A percentile compares a stretch with the other conserved stretches of the same genome.
These are phyloP conservation scores for Paramormyrops kingsleyae DNA, from an alignment of 2,113 vertebrate genomes.

Conservation along the genomic window DNA sequence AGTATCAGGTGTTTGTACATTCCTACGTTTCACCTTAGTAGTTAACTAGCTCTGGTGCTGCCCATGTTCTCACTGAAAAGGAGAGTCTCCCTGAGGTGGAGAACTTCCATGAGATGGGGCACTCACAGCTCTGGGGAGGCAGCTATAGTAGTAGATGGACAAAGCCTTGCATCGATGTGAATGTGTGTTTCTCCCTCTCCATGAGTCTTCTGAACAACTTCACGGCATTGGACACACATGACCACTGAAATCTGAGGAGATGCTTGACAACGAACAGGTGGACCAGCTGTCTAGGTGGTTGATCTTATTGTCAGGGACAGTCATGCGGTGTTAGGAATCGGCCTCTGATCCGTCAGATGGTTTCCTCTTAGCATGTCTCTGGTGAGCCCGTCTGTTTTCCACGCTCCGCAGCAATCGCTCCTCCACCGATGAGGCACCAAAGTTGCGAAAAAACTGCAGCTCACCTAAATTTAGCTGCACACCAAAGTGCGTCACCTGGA, in stretches of 20 bases:
- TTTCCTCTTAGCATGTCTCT: neutral
- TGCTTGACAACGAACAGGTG: neutral
- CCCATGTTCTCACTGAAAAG: neutral
- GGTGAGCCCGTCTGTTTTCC: neutral
- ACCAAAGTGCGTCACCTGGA: neutral
- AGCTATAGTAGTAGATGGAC: neutral
- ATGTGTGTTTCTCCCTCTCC: neutral
- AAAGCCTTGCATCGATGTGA: neutral
- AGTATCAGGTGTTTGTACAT: neutral
- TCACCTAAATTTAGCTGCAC: neutral
- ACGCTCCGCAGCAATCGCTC: neutral
- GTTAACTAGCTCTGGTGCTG: neutral
- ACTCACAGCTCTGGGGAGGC: neutral
- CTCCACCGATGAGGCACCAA: neutral
- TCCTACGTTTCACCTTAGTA: neutral
- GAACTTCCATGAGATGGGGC: neutral
- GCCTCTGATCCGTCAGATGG: neutral
- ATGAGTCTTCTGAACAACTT: neutral
- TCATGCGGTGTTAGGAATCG: neutral
- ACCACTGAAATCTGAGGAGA: neutral
- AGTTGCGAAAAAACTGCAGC: neutral
- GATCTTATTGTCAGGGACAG: neutral
- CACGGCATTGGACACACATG: neutral
- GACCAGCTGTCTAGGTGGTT: neutral
- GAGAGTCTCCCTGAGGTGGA: neutral